phyloP scores from a whole-genome alignment of 1,140 invertebrate genomes.

The Leptopilina clavipes region DNA sequence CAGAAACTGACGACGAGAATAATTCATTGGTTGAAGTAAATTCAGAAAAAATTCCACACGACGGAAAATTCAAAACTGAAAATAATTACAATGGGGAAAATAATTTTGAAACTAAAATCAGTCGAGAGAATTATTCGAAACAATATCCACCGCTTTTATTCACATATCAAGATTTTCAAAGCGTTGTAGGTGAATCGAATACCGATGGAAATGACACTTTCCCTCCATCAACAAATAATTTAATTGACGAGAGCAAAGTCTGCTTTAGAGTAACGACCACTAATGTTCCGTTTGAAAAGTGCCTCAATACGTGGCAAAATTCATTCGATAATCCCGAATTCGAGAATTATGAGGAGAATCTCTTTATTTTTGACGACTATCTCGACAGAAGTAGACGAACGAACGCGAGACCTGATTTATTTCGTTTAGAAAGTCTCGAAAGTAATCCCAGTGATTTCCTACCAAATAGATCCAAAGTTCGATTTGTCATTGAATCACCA shows the following conservation, averaged over 20 bases:
- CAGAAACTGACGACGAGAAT: conserved; percentile 6
- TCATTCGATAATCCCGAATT: conserved; percentile 45
- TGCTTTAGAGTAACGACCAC: conserved; percentile 70
- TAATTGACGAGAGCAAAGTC: conserved; percentile 51
- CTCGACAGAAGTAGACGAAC: conserved; percentile 55
- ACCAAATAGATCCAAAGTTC: conserved; percentile 58
- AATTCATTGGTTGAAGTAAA: conserved; percentile 6
- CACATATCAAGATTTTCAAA: conserved; percentile 66
- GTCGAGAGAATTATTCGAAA: not conserved
- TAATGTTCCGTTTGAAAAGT: conserved; percentile 67
- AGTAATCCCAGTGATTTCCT: conserved; percentile 30
- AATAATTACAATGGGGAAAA: conserved; percentile 3
- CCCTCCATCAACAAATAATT: conserved; percentile 38
- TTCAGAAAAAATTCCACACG: not conserved
- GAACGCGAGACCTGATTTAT: conserved; percentile 43
- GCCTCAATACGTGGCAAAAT: conserved; percentile 54
- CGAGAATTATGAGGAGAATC: conserved; percentile 34
- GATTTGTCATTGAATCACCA: conserved; percentile 64
- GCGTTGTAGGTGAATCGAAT: conserved; percentile 58
- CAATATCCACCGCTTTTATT: conserved; percentile 63
- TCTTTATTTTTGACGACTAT: conserved; percentile 66
- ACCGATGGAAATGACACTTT: conserved; percentile 23
- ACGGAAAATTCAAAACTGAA: too few relatives aligned
- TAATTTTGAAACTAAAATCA: too few relatives aligned
- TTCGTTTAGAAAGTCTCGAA: conserved; percentile 41